Evolutionary conservation across 2,113 vertebrate species (phyloP).

Genomic region (Sphyrna mokarran): DNA sequence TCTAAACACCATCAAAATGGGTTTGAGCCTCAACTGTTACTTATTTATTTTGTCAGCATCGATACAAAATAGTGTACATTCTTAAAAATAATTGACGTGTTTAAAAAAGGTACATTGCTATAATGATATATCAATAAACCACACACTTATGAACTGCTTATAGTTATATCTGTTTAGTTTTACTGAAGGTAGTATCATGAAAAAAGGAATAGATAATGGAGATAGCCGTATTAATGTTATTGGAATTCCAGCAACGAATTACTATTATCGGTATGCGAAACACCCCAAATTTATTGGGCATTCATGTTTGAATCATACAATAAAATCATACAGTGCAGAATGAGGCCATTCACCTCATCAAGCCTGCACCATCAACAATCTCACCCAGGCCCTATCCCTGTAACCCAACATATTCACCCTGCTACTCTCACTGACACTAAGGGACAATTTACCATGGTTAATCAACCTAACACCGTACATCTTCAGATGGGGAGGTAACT

Average conservation of each 20-base stretch:
- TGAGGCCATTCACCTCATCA: too few relatives aligned
- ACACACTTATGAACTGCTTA: slow-evolving; percentile 13
- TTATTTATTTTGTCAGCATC: background rate
- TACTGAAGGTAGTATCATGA: background rate
- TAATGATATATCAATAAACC: background rate
- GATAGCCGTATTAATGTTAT: background rate
- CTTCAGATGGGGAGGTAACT: too few relatives aligned
- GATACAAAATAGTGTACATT: background rate
- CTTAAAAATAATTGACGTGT: background rate
- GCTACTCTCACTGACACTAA: too few relatives aligned
- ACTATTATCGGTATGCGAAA: background rate
- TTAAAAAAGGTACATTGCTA: background rate
- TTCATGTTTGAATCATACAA: background rate
- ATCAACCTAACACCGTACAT: too few relatives aligned
- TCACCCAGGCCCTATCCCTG: too few relatives aligned
- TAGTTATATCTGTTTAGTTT: background rate
- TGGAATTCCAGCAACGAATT: background rate
- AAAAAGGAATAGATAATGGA: background rate
- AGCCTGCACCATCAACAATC: too few relatives aligned
- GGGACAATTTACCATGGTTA: too few relatives aligned
- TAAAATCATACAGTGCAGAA: too few relatives aligned
- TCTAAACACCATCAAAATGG: background rate
- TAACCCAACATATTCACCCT: too few relatives aligned
- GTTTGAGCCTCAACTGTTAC: background rate
- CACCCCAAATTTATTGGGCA: background rate